phyloP scores from a whole-genome alignment of 2,888 invertebrate genomes.

The Proisotoma minuta region DNA sequence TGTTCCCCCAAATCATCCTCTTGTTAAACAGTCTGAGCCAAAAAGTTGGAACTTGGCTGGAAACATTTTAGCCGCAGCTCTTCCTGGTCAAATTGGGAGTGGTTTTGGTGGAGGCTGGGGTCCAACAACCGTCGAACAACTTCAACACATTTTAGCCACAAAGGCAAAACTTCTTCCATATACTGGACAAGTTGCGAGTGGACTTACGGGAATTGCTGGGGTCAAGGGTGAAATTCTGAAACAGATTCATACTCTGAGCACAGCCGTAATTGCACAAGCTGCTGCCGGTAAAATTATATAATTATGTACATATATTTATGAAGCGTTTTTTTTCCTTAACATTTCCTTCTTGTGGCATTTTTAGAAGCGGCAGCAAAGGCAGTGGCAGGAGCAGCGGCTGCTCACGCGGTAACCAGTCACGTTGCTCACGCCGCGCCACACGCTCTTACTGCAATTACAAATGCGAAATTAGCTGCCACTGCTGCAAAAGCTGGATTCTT shows the following conservation, averaged over 20 bases:
- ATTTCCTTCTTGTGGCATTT: neutral
- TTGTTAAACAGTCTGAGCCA: slow-evolving; percentile 44
- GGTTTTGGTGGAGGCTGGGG: slow-evolving; percentile 12
- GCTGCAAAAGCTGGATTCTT: neutral
- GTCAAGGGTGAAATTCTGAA: slow-evolving; percentile 36
- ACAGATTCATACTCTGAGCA: slow-evolving; percentile 35
- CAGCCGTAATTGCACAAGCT: slow-evolving; percentile 36
- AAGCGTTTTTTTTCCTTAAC: neutral
- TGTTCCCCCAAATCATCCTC: slow-evolving; percentile 46
- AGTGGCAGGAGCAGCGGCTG: slow-evolving; percentile 31
- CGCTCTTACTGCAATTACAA: neutral
- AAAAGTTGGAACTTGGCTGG: slow-evolving; percentile 35
- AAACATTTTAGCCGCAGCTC: slow-evolving; percentile 39
- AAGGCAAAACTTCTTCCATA: slow-evolving; percentile 36
- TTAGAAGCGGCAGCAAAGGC: slow-evolving; percentile 37
- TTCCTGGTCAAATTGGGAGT: slow-evolving; percentile 27
- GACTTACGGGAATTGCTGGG: slow-evolving; percentile 34
- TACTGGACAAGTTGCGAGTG: slow-evolving; percentile 35
- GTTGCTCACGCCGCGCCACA: slow-evolving; percentile 25
- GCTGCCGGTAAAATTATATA: no score
- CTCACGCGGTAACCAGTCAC: slow-evolving; percentile 35
- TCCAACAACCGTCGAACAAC: slow-evolving; percentile 10
- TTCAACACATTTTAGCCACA: slow-evolving; percentile 31
- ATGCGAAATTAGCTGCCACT: slow-evolving; percentile 1
- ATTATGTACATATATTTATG: neutral